Evolutionary conservation across 2,797 vertebrate genomes (phyloP), one percentile per base, ranked within the genome.

Genomic region (Schizopygopsis pylzovi): DNA sequence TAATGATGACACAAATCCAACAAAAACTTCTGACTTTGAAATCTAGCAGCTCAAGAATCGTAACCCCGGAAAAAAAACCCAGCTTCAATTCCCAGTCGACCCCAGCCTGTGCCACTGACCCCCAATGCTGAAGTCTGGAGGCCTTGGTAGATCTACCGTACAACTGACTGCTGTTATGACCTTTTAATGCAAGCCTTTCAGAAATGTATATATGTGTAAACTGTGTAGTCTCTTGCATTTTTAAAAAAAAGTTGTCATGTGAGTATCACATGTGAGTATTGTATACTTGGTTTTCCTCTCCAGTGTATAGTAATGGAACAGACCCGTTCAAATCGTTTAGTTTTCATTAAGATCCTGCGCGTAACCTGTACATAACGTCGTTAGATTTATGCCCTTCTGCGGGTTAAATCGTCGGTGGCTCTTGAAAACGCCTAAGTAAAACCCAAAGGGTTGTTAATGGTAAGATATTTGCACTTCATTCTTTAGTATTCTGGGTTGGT

Each of bases 381-480:
- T 89, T 92, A 75, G 90, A 93, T 94, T 95, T 94, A 94, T 93
- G 94, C 93, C 90, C 91, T 75, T 25, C 85, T 56, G 84, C n/a
- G 70, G 91, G 90, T 93, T 94, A 88, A 93, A 88, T 95, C 88
- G 90, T 88, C 61, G 92, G 89, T 93, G 94, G 95, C 92, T 91
- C 90, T 87, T 92, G 89, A 94, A 95, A 94, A 94, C 90, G 92
- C 93, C 93, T 93, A 77, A 90, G 95, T 95, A 95, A 96, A 95
- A 95, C 94, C 94, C 95, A 81, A 92, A 70, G 95, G 95, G 95
- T 95, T 94, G 93, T 81, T 90, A 22, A 87, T 87, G 92, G 91
- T 93, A 80, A 89, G 59, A 90, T 43, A 93, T 95, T 92, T 95
- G 95, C 95, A 93, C 90, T 33, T 68, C 18, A 90, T 89, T 91